Percentiles rank a stretch among this genome's conserved stretches.
Evolutionary conservation across 2,888 invertebrate genomes (phyloP).

Genomic region (Gastrophysa polygoni): DNA sequence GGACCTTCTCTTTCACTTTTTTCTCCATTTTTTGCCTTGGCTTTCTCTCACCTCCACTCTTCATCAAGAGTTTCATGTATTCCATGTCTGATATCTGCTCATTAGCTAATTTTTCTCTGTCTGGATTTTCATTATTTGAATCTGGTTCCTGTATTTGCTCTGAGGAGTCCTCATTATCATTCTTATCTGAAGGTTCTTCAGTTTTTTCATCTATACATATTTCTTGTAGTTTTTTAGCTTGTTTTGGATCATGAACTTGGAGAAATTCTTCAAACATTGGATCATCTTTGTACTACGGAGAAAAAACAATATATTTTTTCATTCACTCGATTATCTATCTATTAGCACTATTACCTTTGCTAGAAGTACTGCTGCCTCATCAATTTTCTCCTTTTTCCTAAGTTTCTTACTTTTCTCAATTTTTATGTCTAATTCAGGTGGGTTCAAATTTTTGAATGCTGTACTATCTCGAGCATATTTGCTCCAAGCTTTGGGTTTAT

Average conservation of each 20-base stretch:
- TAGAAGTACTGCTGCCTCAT: constrained; percentile 61
- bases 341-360: constrained; percentile 62
- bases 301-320: neutral
- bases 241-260: constrained; percentile 74
- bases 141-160: constrained; percentile 45
- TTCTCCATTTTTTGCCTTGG: constrained; percentile 55
- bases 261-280: constrained; percentile 89
- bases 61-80: constrained; percentile 76
- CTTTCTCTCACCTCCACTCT: constrained; percentile 43
- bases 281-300: constrained; percentile 78
- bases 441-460: constrained; percentile 63
- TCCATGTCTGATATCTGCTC: constrained; percentile 76
- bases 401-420: constrained; percentile 46
- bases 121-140: constrained; percentile 25
- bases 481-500: constrained; percentile 91
- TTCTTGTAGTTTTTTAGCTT: constrained; percentile 43
- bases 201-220: constrained; percentile 51
- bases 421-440: constrained; percentile 43
- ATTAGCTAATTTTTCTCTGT: constrained; percentile 66
- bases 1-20: constrained; percentile 52
- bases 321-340: neutral
- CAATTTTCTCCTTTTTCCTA: constrained; percentile 60
- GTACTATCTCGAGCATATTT: constrained; percentile 84
- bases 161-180: constrained; percentile 49
- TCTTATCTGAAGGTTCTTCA: constrained; percentile 48